These are phyloP conservation scores for Cecropterus lyciades DNA, from an alignment of 1,140 invertebrate genomes.

Conservation along the genomic window DNA sequence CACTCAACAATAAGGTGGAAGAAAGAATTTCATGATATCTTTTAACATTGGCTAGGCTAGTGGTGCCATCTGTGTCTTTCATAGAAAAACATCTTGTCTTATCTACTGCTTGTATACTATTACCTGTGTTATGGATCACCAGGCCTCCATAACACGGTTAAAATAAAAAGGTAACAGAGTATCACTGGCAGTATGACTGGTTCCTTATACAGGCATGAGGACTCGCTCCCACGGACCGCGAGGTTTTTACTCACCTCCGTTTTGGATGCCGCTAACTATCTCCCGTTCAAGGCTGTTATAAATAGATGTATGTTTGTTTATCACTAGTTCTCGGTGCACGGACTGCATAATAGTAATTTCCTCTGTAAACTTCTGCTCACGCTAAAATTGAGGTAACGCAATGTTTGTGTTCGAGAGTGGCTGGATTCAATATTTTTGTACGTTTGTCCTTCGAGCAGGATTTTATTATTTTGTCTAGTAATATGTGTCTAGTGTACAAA, in stretches of 20 bases:
- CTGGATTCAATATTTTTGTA: background rate
- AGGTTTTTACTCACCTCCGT: slow-evolving; percentile 48
- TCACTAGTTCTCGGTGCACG: slow-evolving; percentile 17
- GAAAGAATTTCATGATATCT: no score
- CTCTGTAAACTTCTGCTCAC: slow-evolving; percentile 25
- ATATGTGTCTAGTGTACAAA: no score
- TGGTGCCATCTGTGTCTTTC: no score
- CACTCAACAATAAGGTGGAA: no score
- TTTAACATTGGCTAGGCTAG: no score
- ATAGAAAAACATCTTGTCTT: no score
- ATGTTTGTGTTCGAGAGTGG: slow-evolving; percentile 22
- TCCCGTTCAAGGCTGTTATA: slow-evolving; percentile 43
- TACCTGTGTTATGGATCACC: no score
- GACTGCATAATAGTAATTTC: slow-evolving; percentile 28
- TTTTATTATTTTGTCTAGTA: background rate
- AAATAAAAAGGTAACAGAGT: background rate
- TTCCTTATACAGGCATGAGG: slow-evolving; percentile 12
- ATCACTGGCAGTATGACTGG: background rate
- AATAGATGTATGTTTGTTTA: slow-evolving; percentile 33
- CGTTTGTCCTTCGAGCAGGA: slow-evolving; percentile 1
- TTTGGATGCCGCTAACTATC: slow-evolving; percentile 41
- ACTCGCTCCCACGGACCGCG: slow-evolving; percentile 44
- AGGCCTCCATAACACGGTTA: background rate
- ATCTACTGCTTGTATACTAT: no score
- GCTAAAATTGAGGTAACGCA: slow-evolving; percentile 12